Evolutionary conservation across 92 coral and sea anemone species (phyloP).

Genomic region (Epizoanthus ramosus): DNA sequence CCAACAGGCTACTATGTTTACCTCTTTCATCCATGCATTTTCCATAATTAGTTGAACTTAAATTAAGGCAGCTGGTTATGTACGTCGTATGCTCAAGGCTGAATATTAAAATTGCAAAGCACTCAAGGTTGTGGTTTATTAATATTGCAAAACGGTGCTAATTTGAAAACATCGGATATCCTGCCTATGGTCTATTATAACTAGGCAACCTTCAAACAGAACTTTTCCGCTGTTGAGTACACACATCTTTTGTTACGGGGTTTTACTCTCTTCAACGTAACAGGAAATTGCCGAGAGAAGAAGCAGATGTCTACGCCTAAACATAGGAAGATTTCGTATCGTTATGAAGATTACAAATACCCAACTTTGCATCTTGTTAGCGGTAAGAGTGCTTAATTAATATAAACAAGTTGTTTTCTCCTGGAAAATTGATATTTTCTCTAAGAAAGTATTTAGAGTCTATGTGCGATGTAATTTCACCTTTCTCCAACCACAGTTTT

Average conservation of each 20-base stretch:
- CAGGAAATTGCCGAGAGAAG: background rate
- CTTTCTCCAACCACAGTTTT: too few relatives aligned
- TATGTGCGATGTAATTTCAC: too few relatives aligned
- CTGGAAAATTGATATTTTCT: background rate
- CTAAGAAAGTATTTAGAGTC: too few relatives aligned
- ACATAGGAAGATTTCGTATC: background rate
- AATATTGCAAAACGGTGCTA: constrained; percentile 16
- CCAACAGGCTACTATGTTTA: background rate
- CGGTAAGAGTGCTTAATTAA: constrained; percentile 1
- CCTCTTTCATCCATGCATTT: background rate
- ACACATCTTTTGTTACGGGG: background rate
- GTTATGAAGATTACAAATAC: background rate
- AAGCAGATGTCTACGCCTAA: background rate
- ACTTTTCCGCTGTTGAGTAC: background rate
- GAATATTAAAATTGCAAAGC: background rate
- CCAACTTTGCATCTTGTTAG: background rate
- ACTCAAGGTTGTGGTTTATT: background rate
- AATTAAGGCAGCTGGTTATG: background rate
- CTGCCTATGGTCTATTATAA: background rate
- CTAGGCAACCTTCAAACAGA: background rate
- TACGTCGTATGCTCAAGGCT: background rate
- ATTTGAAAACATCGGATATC: background rate
- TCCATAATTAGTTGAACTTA: background rate
- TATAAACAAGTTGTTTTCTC: background rate
- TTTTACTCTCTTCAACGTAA: background rate